Evolutionary conservation across 2,888 invertebrate species (phyloP).

Genomic region (Blomia tropicalis): DNA sequence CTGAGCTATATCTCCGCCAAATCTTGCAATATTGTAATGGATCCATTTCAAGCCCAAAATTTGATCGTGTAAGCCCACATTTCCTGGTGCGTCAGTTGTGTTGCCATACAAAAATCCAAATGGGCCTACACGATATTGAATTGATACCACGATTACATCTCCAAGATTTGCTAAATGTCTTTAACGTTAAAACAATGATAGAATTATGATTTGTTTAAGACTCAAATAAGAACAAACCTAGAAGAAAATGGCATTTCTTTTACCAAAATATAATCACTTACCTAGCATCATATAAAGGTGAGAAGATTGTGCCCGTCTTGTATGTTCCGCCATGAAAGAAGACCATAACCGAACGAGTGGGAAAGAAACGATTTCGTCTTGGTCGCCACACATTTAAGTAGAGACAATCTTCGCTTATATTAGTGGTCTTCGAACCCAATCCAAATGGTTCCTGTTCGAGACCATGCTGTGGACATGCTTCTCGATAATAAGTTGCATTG

Average conservation of each 20-base stretch:
- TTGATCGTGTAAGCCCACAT: neutral
- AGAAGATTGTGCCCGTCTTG: neutral
- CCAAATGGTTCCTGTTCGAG: neutral
- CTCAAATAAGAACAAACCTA: no score
- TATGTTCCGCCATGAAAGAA: neutral
- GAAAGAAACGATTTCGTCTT: neutral
- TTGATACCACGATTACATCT: neutral
- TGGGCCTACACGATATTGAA: neutral
- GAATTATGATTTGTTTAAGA: no score
- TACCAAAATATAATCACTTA: no score
- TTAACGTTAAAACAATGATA: no score
- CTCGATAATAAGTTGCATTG: neutral
- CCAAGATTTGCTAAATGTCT: neutral
- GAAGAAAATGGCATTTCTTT: no score
- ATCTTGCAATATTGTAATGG: neutral
- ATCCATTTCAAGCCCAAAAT: neutral
- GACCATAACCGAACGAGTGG: neutral
- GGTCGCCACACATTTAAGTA: neutral
- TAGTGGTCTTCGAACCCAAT: neutral
- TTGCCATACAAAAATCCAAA: neutral
- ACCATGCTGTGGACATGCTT: neutral
- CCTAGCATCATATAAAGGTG: neutral
- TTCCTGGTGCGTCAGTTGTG: neutral
- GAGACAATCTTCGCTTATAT: constrained; percentile 6
- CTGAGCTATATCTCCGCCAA: neutral